phyloP scores from a whole-genome alignment of 2,113 vertebrate species.

The Phylloscopus whistleri region DNA sequence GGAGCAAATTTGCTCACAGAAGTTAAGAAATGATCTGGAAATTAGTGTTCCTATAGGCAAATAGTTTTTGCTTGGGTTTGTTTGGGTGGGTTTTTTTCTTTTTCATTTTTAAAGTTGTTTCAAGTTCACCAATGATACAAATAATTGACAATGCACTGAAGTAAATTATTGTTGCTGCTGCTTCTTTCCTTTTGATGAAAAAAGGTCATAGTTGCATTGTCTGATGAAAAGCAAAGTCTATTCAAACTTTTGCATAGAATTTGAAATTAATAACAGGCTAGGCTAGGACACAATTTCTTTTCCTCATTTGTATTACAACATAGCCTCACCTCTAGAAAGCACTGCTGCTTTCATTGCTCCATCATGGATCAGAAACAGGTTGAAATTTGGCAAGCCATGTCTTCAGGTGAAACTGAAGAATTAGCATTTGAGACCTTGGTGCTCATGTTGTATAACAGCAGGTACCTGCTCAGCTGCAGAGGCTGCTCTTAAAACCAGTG shows the following conservation, averaged over 20 bases:
- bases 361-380: neutral
- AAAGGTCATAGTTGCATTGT: neutral
- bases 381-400: neutral
- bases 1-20: constrained; percentile 5
- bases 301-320: neutral
- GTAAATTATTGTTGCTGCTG: neutral
- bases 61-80: neutral
- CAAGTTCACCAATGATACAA: neutral
- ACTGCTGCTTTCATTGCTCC: neutral
- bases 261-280: neutral
- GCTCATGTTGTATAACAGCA: neutral
- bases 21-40: constrained; percentile 5
- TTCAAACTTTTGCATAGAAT: neutral
- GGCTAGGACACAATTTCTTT: neutral
- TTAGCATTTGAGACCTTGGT: neutral
- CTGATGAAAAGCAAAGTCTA: neutral
- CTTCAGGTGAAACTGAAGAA: neutral
- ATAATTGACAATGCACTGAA: neutral
- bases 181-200: neutral
- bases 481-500: neutral
- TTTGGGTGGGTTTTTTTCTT: neutral
- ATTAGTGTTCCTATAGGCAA: neutral
- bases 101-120: neutral
- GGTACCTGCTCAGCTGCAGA: neutral
- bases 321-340: neutral